Evolutionary conservation across 1,140 invertebrate species (phyloP), one percentile per base, ranked within the genome.

Genomic region (Sipha flava): DNA sequence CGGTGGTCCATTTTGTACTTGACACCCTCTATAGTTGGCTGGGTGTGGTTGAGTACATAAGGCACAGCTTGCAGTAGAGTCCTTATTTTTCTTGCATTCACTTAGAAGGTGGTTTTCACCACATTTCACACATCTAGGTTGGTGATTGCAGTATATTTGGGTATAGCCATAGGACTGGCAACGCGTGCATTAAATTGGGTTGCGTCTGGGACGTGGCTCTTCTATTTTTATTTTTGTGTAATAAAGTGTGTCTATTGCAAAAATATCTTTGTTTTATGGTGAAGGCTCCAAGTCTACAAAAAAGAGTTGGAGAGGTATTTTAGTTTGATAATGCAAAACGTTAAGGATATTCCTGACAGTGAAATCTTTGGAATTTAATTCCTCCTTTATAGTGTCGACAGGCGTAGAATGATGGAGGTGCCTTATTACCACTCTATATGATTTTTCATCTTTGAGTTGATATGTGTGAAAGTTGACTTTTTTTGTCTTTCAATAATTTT

Each of bases 201-300:
- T 81, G 10, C 43, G 83, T 47, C 82, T 82, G 72, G 83, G 83
- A 23, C 54, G 64, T 16, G 84, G 84, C 2, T 84, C 80, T 82
- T 45, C 6, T 85, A n/a, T n/a, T n/a, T n/a, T n/a, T n/a, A n/a
- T n/a, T n/a, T n/a, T n/a, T n/a, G n/a, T n/a, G n/a, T n/a, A 83
- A 9, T 81, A 34, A 2, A 86, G 79, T 18, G 82, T 34, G 34
- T 57, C 16, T 29, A 80, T 21, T 40, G 70, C 82, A 70, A 84
- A 85, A 6, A 86, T 84, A n/a, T 85, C 82, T 81, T 83, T 82
- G 73, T 86, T 86, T 12, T 84, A 85, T 10, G 82, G 81, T 18
- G 80, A 75, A 16, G 83, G 84, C 80, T 84, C 82, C 37, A 86
- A 40, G 68, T 85, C 83, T 10, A 86, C 79, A 75, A 83, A 85